Evolutionary conservation across 2,797 vertebrate genomes (phyloP).

Genomic region (Aeoliscus strigatus): DNA sequence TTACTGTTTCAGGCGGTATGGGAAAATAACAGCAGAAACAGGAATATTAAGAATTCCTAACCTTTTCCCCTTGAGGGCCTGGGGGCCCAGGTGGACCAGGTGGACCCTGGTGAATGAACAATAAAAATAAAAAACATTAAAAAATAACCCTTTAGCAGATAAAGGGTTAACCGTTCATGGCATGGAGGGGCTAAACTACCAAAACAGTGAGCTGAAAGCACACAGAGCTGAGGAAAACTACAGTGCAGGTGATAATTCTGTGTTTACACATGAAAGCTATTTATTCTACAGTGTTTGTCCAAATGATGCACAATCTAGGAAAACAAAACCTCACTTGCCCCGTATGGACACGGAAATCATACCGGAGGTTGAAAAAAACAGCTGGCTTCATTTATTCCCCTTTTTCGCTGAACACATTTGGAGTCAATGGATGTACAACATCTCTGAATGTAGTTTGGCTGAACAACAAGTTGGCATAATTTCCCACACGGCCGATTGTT

Average conservation of each 20-base stretch:
- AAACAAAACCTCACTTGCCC: no score
- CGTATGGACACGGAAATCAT: no score
- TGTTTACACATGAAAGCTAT: not conserved
- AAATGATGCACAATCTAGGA: conserved; percentile 10
- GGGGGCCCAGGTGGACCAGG: conserved; percentile 84
- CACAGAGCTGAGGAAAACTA: no score
- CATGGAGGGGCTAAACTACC: no score
- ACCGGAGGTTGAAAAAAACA: no score
- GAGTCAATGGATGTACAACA: conserved; percentile 22
- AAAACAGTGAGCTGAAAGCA: no score
- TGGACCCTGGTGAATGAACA: conserved; percentile 73
- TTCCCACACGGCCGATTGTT: conserved; percentile 26
- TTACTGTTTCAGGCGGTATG: not conserved
- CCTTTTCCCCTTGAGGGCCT: conserved; percentile 83
- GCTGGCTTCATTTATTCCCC: conserved; percentile 19
- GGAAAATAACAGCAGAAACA: no score
- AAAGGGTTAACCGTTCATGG: no score
- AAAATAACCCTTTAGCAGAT: no score
- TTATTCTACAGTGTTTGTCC: conserved; percentile 19
- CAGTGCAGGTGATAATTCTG: no score
- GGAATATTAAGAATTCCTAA: conserved; percentile 41
- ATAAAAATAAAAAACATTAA: conserved; percentile 11
- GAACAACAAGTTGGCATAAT: conserved; percentile 27
- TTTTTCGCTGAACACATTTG: conserved; percentile 35
- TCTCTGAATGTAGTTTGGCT: conserved; percentile 24